Evolutionary conservation across 2,888 invertebrate species (phyloP).

Genomic region (Rhopalosiphum nymphaeae): DNA sequence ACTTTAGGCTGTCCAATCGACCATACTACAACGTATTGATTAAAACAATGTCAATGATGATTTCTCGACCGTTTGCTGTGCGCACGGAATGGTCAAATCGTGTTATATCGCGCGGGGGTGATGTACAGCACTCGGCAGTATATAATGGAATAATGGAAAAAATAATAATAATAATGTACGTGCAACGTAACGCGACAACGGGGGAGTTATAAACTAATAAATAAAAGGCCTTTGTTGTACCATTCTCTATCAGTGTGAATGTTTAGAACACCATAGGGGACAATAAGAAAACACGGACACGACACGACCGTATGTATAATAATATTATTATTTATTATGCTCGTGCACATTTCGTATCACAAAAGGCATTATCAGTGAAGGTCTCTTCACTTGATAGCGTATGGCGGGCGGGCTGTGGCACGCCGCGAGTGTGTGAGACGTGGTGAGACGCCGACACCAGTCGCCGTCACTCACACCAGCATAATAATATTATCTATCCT

Average conservation of each 20-base stretch:
- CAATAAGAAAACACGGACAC: not conserved
- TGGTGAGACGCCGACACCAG: not conserved
- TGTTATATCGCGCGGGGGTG: not conserved
- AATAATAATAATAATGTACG: not conserved
- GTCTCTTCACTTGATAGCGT: not conserved
- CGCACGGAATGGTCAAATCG: not conserved
- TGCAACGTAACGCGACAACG: not conserved
- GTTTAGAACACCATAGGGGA: not conserved
- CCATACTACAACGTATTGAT: not conserved
- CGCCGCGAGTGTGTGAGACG: not conserved
- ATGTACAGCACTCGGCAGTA: not conserved
- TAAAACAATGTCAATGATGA: not conserved
- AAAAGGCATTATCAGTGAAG: not conserved
- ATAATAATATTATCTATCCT: too few relatives aligned
- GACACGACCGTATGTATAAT: not conserved
- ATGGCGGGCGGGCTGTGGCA: not conserved
- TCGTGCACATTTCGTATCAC: not conserved
- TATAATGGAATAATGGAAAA: not conserved
- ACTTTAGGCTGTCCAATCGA: not conserved
- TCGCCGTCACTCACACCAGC: not conserved
- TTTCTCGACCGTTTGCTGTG: not conserved
- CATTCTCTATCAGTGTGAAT: not conserved
- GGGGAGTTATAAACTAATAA: constrained; percentile 1
- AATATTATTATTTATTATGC: not conserved
- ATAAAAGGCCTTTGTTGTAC: constrained; percentile 3